These are phyloP conservation scores for Drosophila mimica DNA, from an alignment of 2,888 invertebrate species.

Conservation along the genomic window DNA sequence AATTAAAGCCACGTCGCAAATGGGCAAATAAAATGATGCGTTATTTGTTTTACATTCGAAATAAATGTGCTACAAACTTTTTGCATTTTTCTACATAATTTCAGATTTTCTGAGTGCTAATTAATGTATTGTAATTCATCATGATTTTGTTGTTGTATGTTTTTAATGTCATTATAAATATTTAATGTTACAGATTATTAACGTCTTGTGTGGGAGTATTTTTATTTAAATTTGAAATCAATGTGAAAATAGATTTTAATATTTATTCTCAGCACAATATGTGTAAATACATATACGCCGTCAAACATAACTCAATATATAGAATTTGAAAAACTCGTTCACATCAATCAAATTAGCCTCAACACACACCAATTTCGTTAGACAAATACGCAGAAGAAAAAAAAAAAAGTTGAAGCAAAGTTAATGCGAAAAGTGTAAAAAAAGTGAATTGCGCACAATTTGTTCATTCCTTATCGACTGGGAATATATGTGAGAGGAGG, in stretches of 20 bases:
- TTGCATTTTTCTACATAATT: conserved; percentile 14
- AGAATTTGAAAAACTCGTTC: neutral
- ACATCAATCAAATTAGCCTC: conserved; percentile 25
- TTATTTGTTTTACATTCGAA: conserved; percentile 32
- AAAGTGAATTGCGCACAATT: conserved; percentile 60
- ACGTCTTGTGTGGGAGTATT: neutral
- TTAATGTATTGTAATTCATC: conserved; percentile 19
- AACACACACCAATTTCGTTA: conserved; percentile 1
- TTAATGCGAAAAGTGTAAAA: conserved; percentile 29
- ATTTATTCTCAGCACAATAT: neutral
- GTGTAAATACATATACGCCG: neutral
- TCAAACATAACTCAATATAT: neutral
- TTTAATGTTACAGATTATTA: neutral
- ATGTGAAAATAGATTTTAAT: neutral
- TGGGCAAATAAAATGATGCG: conserved; percentile 18
- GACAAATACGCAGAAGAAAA: conserved; percentile 9
- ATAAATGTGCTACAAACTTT: conserved; percentile 24
- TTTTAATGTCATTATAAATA: conserved; percentile 5
- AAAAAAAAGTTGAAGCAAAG: conserved; percentile 28
- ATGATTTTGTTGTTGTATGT: neutral
- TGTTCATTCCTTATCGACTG: conserved; percentile 67
- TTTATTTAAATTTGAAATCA: neutral
- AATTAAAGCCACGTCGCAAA: conserved; percentile 50
- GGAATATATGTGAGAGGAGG: conserved; percentile 33
- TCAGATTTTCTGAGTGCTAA: conserved; percentile 12